Conservation (phyloP, 2,888 invertebrate genomes). For the Coelopa pilipes region DNA sequence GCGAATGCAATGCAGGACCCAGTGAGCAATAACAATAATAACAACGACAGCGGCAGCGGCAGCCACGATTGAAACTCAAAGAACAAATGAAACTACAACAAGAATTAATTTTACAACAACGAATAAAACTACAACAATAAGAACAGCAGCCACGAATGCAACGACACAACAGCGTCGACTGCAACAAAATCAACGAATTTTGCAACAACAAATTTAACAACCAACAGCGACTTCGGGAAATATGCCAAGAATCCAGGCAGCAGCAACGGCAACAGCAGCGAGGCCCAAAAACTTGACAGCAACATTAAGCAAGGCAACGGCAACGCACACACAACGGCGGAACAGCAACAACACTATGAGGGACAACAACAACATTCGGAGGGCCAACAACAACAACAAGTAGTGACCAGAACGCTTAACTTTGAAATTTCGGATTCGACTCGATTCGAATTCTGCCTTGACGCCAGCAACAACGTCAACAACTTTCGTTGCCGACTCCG, state of each 20-base stretch:
- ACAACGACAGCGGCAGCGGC: neutral
- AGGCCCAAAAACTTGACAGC: neutral
- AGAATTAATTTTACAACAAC: no score
- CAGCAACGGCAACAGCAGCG: constrained; percentile 1
- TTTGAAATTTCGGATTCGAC: no score
- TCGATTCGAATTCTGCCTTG: no score
- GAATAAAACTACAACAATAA: no score
- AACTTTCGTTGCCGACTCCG: no score
- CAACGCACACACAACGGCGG: neutral
- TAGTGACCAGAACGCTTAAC: neutral
- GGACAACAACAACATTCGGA: neutral
- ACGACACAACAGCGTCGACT: no score
- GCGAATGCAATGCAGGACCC: neutral
- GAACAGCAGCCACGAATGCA: constrained; percentile 16
- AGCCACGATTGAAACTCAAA: neutral
- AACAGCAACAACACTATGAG: neutral
- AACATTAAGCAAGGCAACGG: constrained; percentile 9
- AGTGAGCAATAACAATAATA: constrained; percentile 12
- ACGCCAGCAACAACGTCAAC: no score
- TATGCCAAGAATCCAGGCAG: constrained; percentile 24
- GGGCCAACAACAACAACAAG: neutral
- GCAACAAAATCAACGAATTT: no score
- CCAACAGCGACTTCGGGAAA: no score
- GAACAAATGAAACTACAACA: no score
- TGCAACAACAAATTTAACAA: no score